phyloP scores from a whole-genome alignment of 2,113 vertebrate species.

The Heteronetta atricapilla region DNA sequence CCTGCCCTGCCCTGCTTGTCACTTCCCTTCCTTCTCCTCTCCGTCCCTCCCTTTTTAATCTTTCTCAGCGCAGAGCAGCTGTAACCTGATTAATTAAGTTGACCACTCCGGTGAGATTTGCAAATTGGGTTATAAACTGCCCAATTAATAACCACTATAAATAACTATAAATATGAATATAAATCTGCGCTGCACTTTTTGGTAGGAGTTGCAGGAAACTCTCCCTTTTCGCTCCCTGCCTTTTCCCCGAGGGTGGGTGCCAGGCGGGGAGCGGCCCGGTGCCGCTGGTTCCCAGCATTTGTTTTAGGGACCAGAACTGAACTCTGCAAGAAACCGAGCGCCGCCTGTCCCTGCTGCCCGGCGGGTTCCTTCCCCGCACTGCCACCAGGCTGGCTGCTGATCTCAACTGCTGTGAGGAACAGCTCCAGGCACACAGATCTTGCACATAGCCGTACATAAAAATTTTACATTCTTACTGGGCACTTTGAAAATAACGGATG shows the following conservation, averaged over 20 bases:
- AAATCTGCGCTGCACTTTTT: accelerated
- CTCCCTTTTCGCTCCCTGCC: background rate
- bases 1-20: accelerated
- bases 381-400: background rate
- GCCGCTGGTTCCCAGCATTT: accelerated
- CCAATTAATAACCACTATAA: background rate
- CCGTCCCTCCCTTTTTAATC: background rate
- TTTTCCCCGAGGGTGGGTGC: background rate
- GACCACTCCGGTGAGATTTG: background rate
- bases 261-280: accelerated
- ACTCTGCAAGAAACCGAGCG: background rate
- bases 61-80: background rate
- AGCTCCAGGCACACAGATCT: background rate
- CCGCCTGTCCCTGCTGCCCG: accelerated
- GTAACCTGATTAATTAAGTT: background rate
- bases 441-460: accelerated
- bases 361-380: accelerated
- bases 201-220: accelerated
- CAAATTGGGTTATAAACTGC: background rate
- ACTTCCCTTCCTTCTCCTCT: background rate
- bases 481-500: background rate
- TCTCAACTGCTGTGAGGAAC: background rate
- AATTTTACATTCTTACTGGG: background rate
- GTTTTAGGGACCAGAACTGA: background rate
- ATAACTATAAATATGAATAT: accelerated